These are phyloP conservation scores for Megamerina dolium DNA, from an alignment of 2,888 invertebrate species.

Conservation along the genomic window DNA sequence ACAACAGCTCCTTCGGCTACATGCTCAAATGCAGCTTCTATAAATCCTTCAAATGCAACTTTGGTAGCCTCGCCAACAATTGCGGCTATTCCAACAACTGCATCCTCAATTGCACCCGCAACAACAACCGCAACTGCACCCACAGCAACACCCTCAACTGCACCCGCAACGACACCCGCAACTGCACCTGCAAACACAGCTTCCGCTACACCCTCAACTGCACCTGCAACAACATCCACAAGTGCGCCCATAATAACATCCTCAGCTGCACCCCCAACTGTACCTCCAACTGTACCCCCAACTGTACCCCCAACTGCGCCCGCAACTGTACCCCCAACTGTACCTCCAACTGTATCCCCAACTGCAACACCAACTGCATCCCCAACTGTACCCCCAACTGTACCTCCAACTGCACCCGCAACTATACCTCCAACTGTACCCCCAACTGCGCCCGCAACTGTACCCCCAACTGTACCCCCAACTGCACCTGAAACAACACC, in stretches of 20 bases:
- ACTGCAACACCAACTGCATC: too few species aligned
- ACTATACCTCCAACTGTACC: background rate
- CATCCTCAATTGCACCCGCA: background rate
- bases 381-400: background rate
- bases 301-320: background rate
- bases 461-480: background rate
- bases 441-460: background rate
- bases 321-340: background rate
- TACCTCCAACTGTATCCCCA: too few species aligned
- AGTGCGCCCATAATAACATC: background rate
- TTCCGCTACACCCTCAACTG: background rate
- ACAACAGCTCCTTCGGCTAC: too few species aligned
- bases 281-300: background rate
- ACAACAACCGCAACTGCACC: background rate
- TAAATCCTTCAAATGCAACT: background rate
- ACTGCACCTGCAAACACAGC: too few species aligned
- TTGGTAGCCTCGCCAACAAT: background rate
- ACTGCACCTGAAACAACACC: background rate
- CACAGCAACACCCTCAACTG: background rate
- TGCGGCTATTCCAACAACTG: background rate
- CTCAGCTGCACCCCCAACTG: background rate
- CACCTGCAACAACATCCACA: background rate
- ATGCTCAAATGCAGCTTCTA: too few species aligned
- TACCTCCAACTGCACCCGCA: background rate
- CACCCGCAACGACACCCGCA: background rate